A percentile compares a stretch with the other conserved stretches of the same genome.
These are phyloP conservation scores for Ypsolopha sequella DNA, from an alignment of 2,888 invertebrate genomes.

Conservation along the genomic window DNA sequence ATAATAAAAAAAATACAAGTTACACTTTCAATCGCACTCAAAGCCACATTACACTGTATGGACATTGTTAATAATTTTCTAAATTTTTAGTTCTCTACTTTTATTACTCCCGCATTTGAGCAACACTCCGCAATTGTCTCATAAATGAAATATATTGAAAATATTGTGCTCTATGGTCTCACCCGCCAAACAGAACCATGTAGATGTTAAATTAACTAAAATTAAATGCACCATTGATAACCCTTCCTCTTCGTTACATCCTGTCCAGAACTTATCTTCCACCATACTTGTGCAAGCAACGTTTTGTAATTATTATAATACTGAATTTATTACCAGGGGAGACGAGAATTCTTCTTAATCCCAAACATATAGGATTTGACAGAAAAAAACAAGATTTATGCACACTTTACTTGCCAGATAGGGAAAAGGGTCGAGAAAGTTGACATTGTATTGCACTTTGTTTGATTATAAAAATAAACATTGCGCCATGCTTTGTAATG, in stretches of 20 bases:
- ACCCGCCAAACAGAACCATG: conserved; percentile 52
- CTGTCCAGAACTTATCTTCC: too few species aligned
- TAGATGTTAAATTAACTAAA: conserved; percentile 62
- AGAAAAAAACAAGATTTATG: too few species aligned
- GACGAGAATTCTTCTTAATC: too few species aligned
- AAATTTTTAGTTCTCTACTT: conserved; percentile 28
- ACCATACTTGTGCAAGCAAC: too few species aligned
- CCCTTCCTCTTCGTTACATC: conserved; percentile 26
- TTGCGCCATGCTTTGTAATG: too few species aligned
- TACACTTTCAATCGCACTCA: conserved; percentile 42
- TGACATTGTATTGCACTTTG: too few species aligned
- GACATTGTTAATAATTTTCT: conserved; percentile 34
- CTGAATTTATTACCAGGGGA: too few species aligned
- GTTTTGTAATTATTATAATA: too few species aligned
- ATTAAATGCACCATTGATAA: conserved; percentile 65
- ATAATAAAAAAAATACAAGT: conserved; percentile 40
- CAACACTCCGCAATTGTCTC: conserved; percentile 40
- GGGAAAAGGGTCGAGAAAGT: too few species aligned
- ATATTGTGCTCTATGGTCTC: conserved; percentile 50
- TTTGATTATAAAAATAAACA: too few species aligned
- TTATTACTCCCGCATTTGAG: conserved; percentile 39
- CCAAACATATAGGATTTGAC: too few species aligned
- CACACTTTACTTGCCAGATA: too few species aligned
- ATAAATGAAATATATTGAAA: conserved; percentile 45
- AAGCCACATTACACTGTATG: conserved; percentile 38